Percentiles rank a stretch among this genome's conserved stretches.
These are phyloP conservation scores for Axis porcinus DNA, from an alignment of 2,113 vertebrate species.

Conservation along the genomic window DNA sequence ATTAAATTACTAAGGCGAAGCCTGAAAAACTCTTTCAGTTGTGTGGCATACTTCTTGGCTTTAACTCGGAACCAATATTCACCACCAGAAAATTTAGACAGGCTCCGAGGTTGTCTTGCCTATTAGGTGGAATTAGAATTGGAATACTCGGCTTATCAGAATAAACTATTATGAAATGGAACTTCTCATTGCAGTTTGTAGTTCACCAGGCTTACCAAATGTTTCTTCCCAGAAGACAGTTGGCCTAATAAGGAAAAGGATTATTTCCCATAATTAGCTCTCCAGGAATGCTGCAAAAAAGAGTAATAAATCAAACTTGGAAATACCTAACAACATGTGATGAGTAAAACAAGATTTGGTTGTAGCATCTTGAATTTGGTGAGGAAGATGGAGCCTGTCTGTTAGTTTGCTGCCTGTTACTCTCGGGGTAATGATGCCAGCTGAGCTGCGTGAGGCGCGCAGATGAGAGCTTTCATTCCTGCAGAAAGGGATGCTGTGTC, in stretches of 20 bases:
- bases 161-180: constrained; percentile 71
- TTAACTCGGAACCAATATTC: constrained; percentile 72
- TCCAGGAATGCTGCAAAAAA: constrained; percentile 52
- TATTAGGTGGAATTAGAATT: constrained; percentile 65
- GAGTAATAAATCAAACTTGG: constrained; percentile 51
- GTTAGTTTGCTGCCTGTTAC: constrained; percentile 56
- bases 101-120: constrained; percentile 60
- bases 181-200: constrained; percentile 69
- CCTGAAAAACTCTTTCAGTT: constrained; percentile 68
- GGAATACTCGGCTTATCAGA: constrained; percentile 66
- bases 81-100: constrained; percentile 47
- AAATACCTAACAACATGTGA: constrained; percentile 61
- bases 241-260: constrained; percentile 48
- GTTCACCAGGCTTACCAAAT: constrained; percentile 64
- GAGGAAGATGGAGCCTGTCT: constrained; percentile 19
- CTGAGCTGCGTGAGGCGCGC: constrained; percentile 69
- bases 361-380: constrained; percentile 53
- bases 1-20: constrained; percentile 79
- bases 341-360: constrained; percentile 58
- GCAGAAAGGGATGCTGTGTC: constrained; percentile 60
- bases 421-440: constrained; percentile 72
- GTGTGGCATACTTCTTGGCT: constrained; percentile 70
- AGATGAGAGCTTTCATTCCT: constrained; percentile 62
- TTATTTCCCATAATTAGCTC: constrained; percentile 42
- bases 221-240: constrained; percentile 65